Evolutionary conservation across 2,113 vertebrate species (phyloP).

Genomic region (Caranx melampygus): DNA sequence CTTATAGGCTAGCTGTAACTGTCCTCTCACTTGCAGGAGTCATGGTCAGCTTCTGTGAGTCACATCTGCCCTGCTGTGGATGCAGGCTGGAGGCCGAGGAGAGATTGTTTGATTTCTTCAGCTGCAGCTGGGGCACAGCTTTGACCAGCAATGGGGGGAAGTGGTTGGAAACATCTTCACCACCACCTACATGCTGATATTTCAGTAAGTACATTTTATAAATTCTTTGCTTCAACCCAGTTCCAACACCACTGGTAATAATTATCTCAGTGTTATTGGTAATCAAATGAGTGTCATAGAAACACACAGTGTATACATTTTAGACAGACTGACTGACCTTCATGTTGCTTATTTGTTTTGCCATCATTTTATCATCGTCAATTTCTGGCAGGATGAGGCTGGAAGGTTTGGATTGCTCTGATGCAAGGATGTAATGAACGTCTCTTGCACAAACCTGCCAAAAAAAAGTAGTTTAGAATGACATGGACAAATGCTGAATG

Average conservation of each 20-base stretch:
- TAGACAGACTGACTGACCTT: not conserved
- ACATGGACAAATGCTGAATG: no score
- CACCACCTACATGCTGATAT: not conserved
- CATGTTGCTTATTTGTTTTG: not conserved
- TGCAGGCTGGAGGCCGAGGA: not conserved
- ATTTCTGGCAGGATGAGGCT: not conserved
- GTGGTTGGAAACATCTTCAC: not conserved
- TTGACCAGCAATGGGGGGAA: not conserved
- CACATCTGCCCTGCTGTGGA: not conserved
- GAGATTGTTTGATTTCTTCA: not conserved
- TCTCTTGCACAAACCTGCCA: not conserved
- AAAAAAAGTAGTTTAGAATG: not conserved
- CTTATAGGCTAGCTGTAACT: no score
- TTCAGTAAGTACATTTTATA: not conserved
- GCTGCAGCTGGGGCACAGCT: not conserved
- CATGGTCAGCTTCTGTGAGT: not conserved
- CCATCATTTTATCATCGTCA: not conserved
- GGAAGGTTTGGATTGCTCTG: not conserved
- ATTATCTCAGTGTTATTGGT: not conserved
- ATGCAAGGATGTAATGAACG: not conserved
- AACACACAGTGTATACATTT: not conserved
- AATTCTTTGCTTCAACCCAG: not conserved
- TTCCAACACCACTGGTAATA: not conserved
- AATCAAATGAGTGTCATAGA: not conserved
- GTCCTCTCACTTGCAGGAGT: no score